Base-by-base conservation (phyloP, 2,888 invertebrate species). In the Mylabris sibirica region DNA sequence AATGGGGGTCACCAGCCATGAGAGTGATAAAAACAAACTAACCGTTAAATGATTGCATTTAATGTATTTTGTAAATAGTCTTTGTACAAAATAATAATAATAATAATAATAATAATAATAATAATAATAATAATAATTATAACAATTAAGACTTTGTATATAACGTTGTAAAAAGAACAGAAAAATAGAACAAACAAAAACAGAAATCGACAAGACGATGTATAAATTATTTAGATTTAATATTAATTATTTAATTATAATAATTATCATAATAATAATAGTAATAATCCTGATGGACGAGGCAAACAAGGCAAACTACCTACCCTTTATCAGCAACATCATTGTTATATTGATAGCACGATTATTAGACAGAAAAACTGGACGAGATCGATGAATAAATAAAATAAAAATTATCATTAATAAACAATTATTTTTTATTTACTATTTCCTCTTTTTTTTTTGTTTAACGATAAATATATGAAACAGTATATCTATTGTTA, bases 191-290 rank as follows among this genome's bases (percentile, higher is more conserved):
- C 9, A 24, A 53, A 53, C 2, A 53, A 30, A 30, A 30, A 30
- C n/a, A n/a, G n/a, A 49, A 9, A 38, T 49, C 9, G 14, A 53
- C 22, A 38, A 38, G 20, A 63, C 72, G 72, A 73, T 77, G 76
- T 76, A 30, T 30, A 77, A 77, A 77, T 76, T 76, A 76, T 76
- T 75, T 71, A 66, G 71, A 66, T 67, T 69, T 75, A 72, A 66
- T 59, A 65, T 64, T 66, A 69, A 63, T 53, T 69, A 69, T 69
- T 69, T 69, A 66, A 69, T 22, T 3, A 24, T 53, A 22, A 17
- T 44, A 2, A 22, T 24, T 2, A 24, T 9, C 49, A 20, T 20
- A 5, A n/a, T 30, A 30, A 30, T 30, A 6, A 30, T 4, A 30
- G 8, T 30, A 30, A 30, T 30, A 6, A 30, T 4, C 30, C 30